Percentiles rank a stretch among this genome's conserved stretches.
Evolutionary conservation across 37 sponge, comb jelly and placozoan genomes (phyloP).

Genomic region (Aplysina aerophoba): DNA sequence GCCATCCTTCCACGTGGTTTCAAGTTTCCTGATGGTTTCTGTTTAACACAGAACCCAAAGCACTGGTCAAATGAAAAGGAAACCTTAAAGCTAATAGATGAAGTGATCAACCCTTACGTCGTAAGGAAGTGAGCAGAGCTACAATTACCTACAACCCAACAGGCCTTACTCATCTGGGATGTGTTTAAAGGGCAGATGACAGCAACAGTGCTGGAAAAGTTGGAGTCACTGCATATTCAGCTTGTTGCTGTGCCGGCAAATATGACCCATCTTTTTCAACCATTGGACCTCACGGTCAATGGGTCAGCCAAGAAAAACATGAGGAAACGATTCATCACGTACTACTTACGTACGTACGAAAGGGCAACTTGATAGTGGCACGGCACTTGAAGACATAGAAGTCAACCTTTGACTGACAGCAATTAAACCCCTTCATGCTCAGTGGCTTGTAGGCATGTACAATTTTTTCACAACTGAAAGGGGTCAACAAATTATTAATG

Average conservation of each 20-base stretch:
- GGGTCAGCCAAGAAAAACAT: constrained; percentile 52
- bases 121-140: constrained; percentile 31
- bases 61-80: constrained; percentile 58
- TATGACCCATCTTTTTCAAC: constrained; percentile 66
- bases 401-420: constrained; percentile 41
- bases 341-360: constrained; percentile 31
- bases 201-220: constrained; percentile 26
- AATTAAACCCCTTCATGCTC: constrained; percentile 54
- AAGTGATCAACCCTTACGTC: constrained; percentile 56
- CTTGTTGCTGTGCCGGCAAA: constrained; percentile 64
- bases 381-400: constrained; percentile 44
- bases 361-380: constrained; percentile 38
- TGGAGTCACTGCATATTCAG: constrained; percentile 39
- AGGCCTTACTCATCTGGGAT: constrained; percentile 55
- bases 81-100: constrained; percentile 51
- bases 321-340: constrained; percentile 44
- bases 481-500: constrained; percentile 33
- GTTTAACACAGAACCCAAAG: constrained; percentile 37
- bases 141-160: constrained; percentile 32
- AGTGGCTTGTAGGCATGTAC: constrained; percentile 50
- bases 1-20: constrained; percentile 47
- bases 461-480: too few relatives aligned
- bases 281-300: constrained; percentile 58
- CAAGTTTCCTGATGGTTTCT: constrained; percentile 46
- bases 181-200: constrained; percentile 67